These are phyloP conservation scores for Eurois occulta DNA, from an alignment of 2,888 invertebrate genomes.

Conservation along the genomic window DNA sequence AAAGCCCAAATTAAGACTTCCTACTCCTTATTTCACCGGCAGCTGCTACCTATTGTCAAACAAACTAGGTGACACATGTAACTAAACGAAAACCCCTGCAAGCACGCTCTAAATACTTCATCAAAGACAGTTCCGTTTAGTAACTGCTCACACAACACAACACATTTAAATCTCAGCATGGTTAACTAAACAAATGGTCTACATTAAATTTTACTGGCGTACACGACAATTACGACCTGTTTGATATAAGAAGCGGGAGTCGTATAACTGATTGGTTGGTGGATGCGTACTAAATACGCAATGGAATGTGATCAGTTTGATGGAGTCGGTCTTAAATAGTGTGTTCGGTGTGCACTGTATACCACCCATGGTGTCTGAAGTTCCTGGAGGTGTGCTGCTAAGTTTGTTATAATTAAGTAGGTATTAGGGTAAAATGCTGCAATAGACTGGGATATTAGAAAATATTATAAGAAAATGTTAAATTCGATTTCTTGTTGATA, in stretches of 20 bases:
- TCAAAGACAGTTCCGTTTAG: conserved; percentile 47
- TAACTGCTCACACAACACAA: conserved; percentile 54
- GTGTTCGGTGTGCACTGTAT: conserved; percentile 34
- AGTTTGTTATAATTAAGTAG: conserved; percentile 48
- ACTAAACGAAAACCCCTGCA: conserved; percentile 42
- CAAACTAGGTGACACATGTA: conserved; percentile 45
- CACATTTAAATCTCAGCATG: conserved; percentile 54
- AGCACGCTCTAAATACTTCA: conserved; percentile 50
- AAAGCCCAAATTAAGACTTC: conserved; percentile 43
- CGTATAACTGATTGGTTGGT: conserved; percentile 33
- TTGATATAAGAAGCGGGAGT: conserved; percentile 45
- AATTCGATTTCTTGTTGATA: background rate
- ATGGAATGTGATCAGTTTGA: conserved; percentile 52
- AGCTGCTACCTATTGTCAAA: conserved; percentile 36
- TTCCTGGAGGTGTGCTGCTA: conserved; percentile 55
- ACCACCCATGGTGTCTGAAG: conserved; percentile 66
- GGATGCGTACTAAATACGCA: conserved; percentile 49
- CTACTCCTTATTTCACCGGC: conserved; percentile 18
- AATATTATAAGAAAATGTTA: background rate
- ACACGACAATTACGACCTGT: conserved; percentile 53
- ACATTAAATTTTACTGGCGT: conserved; percentile 56
- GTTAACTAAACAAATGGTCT: conserved; percentile 56
- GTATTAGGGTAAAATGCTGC: conserved; percentile 31
- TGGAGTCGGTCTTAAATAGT: conserved; percentile 57
- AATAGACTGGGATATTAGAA: conserved; percentile 15